Evolutionary conservation across 2,113 vertebrate species (phyloP), one percentile per base, ranked within the genome.

Genomic region (Crotalus helleri): DNA sequence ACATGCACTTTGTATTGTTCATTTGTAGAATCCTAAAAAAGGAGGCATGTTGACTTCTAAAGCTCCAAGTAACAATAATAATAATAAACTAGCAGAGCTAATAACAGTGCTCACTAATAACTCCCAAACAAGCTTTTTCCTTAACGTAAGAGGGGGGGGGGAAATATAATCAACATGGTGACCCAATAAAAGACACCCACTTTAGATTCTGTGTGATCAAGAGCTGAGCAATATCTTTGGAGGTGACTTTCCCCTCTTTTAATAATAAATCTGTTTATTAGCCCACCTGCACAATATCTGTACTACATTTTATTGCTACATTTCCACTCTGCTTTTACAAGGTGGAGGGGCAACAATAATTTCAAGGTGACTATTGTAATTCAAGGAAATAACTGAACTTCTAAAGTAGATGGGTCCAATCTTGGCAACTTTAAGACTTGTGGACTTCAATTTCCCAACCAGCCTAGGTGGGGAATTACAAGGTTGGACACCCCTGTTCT

Each of bases 211-310:
- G 23, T 33, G 12, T 57, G 3, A 74, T 57, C 54, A 69, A 89
- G 21, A 86, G 24, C 90, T 74, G 21, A 91, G 46, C 87, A 29
- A 54, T 8, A 11, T 85, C 69, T 85, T 54, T 74, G 51, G 61
- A 92, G 87, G 85, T 94, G 61, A 89, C 86, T 74, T 61, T 6
- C 13, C 3, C 58, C 57, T 13, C 44, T 51, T 93, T 91, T 94
- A 81, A 92, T 86, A 91, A 90, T 90, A 92, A 85, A 33, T 44
- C 15, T 90, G 57, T 92, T 87, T 92, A 74, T 92, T 90, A 92
- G 57, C 88, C 91, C 88, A 92, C 87, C 64, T 85, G 59, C 74
- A 55, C 89, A 92, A 91, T 88, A 61, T 89, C 55, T 86, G 15
- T 33, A 51, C 57, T 89, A 89, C 69, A 64, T 64, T 55, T 94